Evolutionary conservation across 2,113 vertebrate genomes (phyloP).

Genomic region (Vidua macroura): DNA sequence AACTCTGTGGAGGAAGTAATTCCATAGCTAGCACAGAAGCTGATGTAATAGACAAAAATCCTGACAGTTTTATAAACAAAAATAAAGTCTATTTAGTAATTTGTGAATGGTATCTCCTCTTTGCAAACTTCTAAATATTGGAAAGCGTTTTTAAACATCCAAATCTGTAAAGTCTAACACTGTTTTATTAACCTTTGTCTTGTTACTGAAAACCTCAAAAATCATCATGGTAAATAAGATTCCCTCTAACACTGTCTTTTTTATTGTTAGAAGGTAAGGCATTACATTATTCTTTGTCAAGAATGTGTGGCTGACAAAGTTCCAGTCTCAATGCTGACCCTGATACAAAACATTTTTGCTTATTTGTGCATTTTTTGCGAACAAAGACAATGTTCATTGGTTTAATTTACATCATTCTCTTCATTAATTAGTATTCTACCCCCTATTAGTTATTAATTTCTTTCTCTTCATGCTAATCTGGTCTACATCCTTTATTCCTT

Average conservation of each 20-base stretch:
- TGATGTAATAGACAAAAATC: not conserved
- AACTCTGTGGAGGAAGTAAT: not conserved
- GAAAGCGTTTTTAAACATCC: not conserved
- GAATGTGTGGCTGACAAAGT: not conserved
- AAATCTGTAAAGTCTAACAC: not conserved
- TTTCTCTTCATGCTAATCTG: not conserved
- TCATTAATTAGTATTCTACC: not conserved
- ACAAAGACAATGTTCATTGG: not conserved
- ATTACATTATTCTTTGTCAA: not conserved
- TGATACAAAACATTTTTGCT: accelerated
- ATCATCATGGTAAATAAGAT: accelerated
- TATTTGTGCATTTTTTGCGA: not conserved
- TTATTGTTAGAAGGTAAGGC: not conserved
- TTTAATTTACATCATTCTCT: not conserved
- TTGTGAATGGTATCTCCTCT: not conserved
- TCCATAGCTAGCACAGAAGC: not conserved
- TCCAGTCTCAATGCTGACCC: not conserved
- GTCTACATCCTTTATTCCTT: not conserved
- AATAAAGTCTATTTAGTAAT: not conserved
- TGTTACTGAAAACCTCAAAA: not conserved
- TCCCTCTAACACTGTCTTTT: not conserved
- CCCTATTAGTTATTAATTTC: not conserved
- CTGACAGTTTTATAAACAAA: not conserved
- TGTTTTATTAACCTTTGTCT: not conserved
- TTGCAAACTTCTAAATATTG: not conserved